phyloP scores from a whole-genome alignment of 2,797 vertebrate genomes.

The Gymnodraco acuticeps region DNA sequence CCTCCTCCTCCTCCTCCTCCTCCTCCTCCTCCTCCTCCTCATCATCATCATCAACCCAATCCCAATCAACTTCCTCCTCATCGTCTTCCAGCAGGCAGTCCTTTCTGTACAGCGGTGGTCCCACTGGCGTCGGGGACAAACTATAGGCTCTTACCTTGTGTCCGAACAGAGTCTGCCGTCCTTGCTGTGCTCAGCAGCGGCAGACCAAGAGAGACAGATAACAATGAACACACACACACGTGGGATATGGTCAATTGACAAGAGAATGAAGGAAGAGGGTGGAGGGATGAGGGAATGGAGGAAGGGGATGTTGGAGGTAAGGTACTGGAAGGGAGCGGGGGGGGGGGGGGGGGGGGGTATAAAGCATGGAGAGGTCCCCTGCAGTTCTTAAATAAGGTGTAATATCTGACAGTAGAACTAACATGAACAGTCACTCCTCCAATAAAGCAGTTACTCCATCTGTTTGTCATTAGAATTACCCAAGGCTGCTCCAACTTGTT shows the following conservation, averaged over 20 bases:
- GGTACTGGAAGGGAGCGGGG: too few relatives aligned
- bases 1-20: slow-evolving; percentile 66
- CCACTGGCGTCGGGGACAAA: slow-evolving; percentile 80
- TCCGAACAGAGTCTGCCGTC: slow-evolving; percentile 88
- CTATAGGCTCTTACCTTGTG: slow-evolving; percentile 88
- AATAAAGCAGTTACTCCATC: background rate
- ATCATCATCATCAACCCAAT: slow-evolving; percentile 70
- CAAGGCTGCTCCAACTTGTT: background rate
- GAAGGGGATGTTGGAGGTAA: background rate
- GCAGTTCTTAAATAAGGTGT: slow-evolving; percentile 1
- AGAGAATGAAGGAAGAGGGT: slow-evolving; percentile 71
- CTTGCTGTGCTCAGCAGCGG: slow-evolving; percentile 89
- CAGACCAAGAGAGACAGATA: slow-evolving; percentile 95
- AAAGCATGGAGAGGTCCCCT: background rate
- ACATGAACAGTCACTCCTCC: background rate
- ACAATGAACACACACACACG: slow-evolving; percentile 92
- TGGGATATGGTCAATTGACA: slow-evolving; percentile 80
- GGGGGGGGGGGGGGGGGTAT: background rate
- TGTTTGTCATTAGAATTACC: background rate
- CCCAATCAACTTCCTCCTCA: slow-evolving; percentile 82
- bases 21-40: slow-evolving; percentile 21
- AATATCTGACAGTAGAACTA: background rate
- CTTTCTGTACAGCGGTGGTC: slow-evolving; percentile 64
- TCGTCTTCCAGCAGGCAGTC: slow-evolving; percentile 67
- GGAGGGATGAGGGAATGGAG: slow-evolving; percentile 22